phyloP scores from a whole-genome alignment of 2,888 invertebrate genomes.

The Phyllotreta cruciferae region DNA sequence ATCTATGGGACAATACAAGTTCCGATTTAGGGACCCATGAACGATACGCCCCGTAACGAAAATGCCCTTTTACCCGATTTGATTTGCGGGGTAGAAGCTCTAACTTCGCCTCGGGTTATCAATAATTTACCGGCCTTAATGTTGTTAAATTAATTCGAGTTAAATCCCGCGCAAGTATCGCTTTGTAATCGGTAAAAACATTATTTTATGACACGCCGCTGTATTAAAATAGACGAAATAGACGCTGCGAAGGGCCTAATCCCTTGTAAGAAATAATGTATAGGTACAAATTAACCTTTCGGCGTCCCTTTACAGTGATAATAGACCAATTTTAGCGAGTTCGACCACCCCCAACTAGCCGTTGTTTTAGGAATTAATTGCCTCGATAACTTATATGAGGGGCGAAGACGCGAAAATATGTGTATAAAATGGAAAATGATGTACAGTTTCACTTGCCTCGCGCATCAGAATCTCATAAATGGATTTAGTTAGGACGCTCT shows the following conservation, averaged over 20 bases:
- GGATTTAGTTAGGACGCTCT: no score
- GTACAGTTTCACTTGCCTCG: no score
- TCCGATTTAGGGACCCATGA: conserved; percentile 34
- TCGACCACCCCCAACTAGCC: conserved; percentile 19
- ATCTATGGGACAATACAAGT: conserved; percentile 45
- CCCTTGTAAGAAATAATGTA: conserved; percentile 15
- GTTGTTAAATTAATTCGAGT: no score
- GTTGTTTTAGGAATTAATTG: neutral
- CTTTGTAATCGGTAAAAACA: no score
- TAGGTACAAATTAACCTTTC: conserved; percentile 29
- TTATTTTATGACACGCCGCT: neutral
- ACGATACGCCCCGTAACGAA: conserved; percentile 1
- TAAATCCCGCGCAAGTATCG: no score
- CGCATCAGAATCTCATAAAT: no score
- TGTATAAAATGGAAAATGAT: no score
- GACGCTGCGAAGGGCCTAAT: conserved; percentile 1
- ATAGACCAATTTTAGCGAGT: conserved; percentile 32
- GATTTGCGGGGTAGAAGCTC: neutral
- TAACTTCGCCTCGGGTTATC: no score
- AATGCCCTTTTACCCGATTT: conserved; percentile 7
- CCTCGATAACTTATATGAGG: no score
- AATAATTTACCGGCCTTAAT: no score
- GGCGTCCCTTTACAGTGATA: conserved; percentile 18
- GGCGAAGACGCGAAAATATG: no score
- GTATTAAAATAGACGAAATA: conserved; percentile 24